Base-by-base conservation (phyloP, 1,140 invertebrate genomes). In the Ceratoteleas bidentatus region DNA sequence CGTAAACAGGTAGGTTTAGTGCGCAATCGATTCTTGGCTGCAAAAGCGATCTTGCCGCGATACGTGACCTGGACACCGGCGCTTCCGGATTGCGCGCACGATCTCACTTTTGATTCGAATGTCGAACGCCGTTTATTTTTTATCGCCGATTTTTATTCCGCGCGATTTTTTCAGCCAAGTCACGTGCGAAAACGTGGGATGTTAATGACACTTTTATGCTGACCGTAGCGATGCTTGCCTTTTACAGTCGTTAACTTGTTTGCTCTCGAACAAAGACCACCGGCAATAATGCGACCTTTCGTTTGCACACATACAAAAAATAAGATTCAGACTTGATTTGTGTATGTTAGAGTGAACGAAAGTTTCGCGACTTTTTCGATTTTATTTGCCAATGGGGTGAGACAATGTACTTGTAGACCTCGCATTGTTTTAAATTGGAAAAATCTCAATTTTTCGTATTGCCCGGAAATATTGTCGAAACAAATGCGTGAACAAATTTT, bases 181-280 rank as follows among this genome's bases (percentile, higher is more conserved):
- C 57, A 62, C 73, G 56, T 62, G n/a, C 68, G 16, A 15, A 34
- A 74, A 47, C 8, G 15, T 32, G 10, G n/a, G 32, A 53, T 70
- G 52, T 65, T 72, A 73, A 61, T 61, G 45, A 79, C 61, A 73
- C 38, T 79, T 60, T 60, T 53, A 57, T 34, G 38, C 36, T 66
- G 47, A 72, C 47, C 60, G 47, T 70, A 65, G 70, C 60, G 60
- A 78, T 70, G 75, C 75, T 70, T 70, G 66, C 66, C 66, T 77
- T 77, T 77, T 77, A 57, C 16, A 69, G 58, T 40, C 45, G 64
- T 58, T 65, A 50, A 68, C 56, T 75, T 75, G 62, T 61, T 70
- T 78, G 68, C 60, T 40, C 52, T 60, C 52, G 75, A 58, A 79
- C 75, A 79, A 72, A 66, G 65, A 77, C 65, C 58, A 49, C 16